phyloP scores from a whole-genome alignment of 2,888 invertebrate species.

The Troides oblongomaculatus region DNA sequence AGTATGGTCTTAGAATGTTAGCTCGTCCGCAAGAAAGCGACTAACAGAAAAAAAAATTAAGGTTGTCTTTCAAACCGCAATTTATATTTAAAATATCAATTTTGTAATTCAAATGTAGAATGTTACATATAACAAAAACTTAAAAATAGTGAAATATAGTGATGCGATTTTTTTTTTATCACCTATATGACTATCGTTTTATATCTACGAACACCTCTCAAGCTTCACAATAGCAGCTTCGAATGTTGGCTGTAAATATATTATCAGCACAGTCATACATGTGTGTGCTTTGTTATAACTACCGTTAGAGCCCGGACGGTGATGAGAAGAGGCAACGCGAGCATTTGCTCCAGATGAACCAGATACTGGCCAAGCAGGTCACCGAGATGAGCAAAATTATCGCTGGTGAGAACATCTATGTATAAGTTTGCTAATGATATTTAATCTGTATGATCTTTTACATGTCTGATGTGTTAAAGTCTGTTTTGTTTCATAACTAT shows the following conservation, averaged over 20 bases:
- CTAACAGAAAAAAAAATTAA: no score
- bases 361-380: conserved; percentile 95
- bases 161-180: neutral
- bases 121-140: neutral
- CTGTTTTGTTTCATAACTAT: neutral
- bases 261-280: conserved; percentile 56
- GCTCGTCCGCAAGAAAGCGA: no score
- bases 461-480: conserved; percentile 20
- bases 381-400: conserved; percentile 97
- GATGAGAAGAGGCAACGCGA: conserved; percentile 94
- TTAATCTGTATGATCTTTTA: conserved; percentile 2
- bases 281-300: conserved; percentile 54
- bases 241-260: conserved; percentile 75
- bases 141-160: neutral
- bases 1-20: no score
- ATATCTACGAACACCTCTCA: conserved; percentile 42
- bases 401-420: conserved; percentile 85
- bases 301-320: conserved; percentile 84
- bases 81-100: neutral
- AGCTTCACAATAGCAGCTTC: conserved; percentile 61
- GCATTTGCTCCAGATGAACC: conserved; percentile 93
- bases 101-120: no score
- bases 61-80: no score
- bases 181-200: conserved; percentile 17
- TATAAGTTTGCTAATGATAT: conserved; percentile 35